These are phyloP conservation scores for Pogonognathellus flavescens DNA, from an alignment of 1,140 invertebrate genomes.

Conservation along the genomic window DNA sequence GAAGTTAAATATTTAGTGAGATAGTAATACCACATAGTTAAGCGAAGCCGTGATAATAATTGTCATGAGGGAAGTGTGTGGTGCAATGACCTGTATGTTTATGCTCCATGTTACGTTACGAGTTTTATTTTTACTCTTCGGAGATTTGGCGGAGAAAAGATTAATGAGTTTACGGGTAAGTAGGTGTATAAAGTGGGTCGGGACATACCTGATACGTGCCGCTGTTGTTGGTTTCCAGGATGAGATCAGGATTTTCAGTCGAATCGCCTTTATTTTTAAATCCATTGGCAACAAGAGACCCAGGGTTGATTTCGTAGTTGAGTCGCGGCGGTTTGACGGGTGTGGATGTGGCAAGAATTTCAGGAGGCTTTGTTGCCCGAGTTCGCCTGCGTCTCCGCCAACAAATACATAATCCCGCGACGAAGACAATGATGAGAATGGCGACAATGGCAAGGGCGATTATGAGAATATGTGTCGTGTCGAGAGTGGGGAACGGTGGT, in stretches of 20 bases:
- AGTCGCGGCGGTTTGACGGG: conserved; percentile 65
- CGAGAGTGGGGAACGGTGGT: conserved; percentile 81
- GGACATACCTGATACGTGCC: conserved; percentile 64
- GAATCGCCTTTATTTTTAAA: conserved; percentile 65
- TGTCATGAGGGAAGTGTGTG: too few species aligned
- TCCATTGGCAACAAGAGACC: conserved; percentile 60
- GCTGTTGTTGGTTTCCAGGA: conserved; percentile 66
- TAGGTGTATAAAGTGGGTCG: neutral
- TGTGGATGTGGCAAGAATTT: conserved; percentile 63
- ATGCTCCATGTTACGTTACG: too few species aligned
- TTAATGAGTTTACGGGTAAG: neutral
- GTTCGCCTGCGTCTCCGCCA: conserved; percentile 71
- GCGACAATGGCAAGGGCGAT: conserved; percentile 85
- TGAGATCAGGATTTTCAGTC: conserved; percentile 67
- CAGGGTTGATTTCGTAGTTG: conserved; percentile 65
- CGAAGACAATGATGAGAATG: conserved; percentile 81
- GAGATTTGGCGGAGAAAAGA: neutral
- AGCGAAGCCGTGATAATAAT: too few species aligned
- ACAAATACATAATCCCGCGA: conserved; percentile 80
- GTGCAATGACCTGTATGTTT: too few species aligned
- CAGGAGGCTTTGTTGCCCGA: conserved; percentile 70
- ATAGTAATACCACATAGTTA: too few species aligned
- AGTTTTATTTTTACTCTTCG: too few species aligned
- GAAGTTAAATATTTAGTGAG: too few species aligned
- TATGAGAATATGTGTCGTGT: conserved; percentile 86